These are phyloP conservation scores for Cotesia typhae DNA, from an alignment of 1,140 invertebrate species.

Conservation along the genomic window DNA sequence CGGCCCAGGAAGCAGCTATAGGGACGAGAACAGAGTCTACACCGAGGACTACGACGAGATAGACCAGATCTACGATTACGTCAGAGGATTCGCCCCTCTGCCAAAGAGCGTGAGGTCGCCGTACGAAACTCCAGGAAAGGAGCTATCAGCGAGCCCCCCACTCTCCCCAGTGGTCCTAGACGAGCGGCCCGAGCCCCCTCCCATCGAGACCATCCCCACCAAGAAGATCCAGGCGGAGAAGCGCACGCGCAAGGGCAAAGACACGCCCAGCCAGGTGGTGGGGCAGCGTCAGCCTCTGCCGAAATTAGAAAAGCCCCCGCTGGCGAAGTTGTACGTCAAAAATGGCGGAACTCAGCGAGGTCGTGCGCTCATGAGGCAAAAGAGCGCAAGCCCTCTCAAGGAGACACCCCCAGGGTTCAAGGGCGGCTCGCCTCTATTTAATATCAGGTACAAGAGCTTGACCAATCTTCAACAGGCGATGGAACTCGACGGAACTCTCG, in stretches of 20 bases:
- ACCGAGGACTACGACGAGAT: constrained; percentile 93
- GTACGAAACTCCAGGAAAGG: constrained; percentile 63
- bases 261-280: constrained; percentile 50
- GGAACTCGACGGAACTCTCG: constrained; percentile 82
- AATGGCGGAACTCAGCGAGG: constrained; percentile 74
- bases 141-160: constrained; percentile 47
- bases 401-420: constrained; percentile 75
- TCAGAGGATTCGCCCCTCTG: constrained; percentile 87
- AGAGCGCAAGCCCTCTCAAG: constrained; percentile 78
- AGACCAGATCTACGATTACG: constrained; percentile 96
- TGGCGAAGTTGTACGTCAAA: constrained; percentile 82
- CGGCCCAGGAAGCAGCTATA: constrained; percentile 46
- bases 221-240: constrained; percentile 81
- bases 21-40: constrained; percentile 67
- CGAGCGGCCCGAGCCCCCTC: constrained; percentile 85
- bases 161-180: constrained; percentile 63
- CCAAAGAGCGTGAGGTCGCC: constrained; percentile 81
- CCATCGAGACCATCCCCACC: constrained; percentile 88
- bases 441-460: constrained; percentile 83
- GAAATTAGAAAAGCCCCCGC: constrained; percentile 60
- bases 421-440: constrained; percentile 80
- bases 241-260: constrained; percentile 69
- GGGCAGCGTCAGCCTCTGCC: constrained; percentile 34
- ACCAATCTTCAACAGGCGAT: constrained; percentile 81
- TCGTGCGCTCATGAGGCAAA: constrained; percentile 74